Evolutionary conservation across 2,888 invertebrate species (phyloP).

Genomic region (Silvanus unidentatus): DNA sequence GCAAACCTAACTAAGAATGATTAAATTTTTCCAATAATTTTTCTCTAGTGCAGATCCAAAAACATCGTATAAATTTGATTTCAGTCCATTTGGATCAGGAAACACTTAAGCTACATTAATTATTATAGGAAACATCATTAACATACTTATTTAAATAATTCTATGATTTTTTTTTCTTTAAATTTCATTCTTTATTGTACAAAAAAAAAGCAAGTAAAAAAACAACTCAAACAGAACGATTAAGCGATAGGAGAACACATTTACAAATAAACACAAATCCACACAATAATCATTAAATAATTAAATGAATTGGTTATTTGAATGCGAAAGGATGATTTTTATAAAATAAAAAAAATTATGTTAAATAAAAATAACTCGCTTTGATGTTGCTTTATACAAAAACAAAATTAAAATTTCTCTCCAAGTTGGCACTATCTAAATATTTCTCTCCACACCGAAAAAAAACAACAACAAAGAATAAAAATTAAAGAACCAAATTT

Average conservation of each 20-base stretch:
- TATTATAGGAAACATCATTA: conserved; percentile 3
- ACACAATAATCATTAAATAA: conserved; percentile 6
- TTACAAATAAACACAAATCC: conserved; percentile 9
- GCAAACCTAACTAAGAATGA: too few species aligned
- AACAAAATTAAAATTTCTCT: too few species aligned
- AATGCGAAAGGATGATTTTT: conserved; percentile 3
- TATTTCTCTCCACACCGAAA: conserved; percentile 18
- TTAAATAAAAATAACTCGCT: too few species aligned
- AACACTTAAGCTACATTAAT: conserved; percentile 5
- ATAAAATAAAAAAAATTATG: background rate
- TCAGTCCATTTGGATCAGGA: conserved; percentile 18
- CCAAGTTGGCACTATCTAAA: conserved; percentile 34
- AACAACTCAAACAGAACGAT: conserved; percentile 17
- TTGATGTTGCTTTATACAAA: too few species aligned
- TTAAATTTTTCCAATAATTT: too few species aligned
- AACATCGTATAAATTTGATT: conserved; percentile 13
- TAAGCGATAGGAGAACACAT: conserved; percentile 11
- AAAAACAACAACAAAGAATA: conserved; percentile 15
- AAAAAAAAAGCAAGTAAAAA: conserved; percentile 8
- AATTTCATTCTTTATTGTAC: conserved; percentile 18
- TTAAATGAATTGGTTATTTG: conserved; percentile 7
- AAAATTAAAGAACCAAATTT: conserved; percentile 14
- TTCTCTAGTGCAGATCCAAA: conserved; percentile 9
- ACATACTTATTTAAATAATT: conserved; percentile 10
- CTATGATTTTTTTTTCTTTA: conserved; percentile 8